Conservation (phyloP, 2,113 vertebrate species). For the Dinomys branickii region DNA sequence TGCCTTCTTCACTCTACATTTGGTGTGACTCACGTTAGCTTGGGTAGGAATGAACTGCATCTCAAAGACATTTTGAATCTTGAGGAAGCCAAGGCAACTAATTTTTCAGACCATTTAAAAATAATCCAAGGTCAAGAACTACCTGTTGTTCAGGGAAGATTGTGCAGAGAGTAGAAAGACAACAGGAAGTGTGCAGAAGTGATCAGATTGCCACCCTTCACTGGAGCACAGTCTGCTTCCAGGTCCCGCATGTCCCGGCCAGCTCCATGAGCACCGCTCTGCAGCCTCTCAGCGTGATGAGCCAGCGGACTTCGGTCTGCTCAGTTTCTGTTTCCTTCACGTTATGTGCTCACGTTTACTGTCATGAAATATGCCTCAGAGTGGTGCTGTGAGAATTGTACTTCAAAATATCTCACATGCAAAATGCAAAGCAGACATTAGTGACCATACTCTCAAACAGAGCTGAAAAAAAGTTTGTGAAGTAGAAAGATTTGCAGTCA, state of each 20-base stretch:
- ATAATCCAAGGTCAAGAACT: not conserved
- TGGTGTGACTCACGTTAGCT: not conserved
- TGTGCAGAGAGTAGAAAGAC: not conserved
- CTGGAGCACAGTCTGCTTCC: not conserved
- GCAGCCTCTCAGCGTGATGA: not conserved
- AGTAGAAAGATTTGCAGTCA: not conserved
- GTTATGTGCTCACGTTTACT: not conserved
- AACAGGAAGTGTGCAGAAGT: not conserved
- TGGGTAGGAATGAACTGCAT: not conserved
- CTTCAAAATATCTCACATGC: not conserved
- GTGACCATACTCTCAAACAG: not conserved
- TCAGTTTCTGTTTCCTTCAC: not conserved
- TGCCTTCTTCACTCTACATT: not conserved
- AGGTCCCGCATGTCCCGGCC: not conserved
- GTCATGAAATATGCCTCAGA: not conserved
- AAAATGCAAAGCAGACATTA: not conserved
- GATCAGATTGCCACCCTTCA: no score
- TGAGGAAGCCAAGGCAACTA: not conserved
- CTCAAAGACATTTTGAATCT: not conserved
- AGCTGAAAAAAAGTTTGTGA: not conserved
- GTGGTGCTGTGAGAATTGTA: not conserved
- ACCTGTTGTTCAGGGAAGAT: rapidly evolving
- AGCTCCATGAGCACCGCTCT: not conserved
- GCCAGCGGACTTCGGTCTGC: not conserved
- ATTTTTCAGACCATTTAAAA: not conserved